Base-by-base conservation (phyloP, 2,888 invertebrate genomes). In the Limnephilus lunatus region DNA sequence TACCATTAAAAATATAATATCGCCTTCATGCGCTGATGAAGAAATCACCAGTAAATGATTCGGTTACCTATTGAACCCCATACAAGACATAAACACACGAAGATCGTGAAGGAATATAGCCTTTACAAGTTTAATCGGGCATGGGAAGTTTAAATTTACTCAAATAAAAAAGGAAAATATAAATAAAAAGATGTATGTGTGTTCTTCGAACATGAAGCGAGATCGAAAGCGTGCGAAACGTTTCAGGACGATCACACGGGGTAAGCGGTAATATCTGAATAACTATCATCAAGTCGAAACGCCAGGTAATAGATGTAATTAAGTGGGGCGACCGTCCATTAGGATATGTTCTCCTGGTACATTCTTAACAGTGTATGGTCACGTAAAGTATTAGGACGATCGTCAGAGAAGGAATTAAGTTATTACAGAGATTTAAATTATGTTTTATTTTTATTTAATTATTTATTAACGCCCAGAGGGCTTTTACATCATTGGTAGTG, bases 241-340 rank as follows among this genome's bases (percentile, higher is more conserved):
- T 83, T 82, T 83, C 83, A 68, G 53, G 35, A 68, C 85, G 90
- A n/a, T 81, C 85, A 80, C 53, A 80, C 35, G 81, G 32, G 83
- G 44, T 85, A 92, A 90, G 89, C 83, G 32, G 82, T 85, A 89
- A 89, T 30, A n/a, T 14, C 89, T n/a, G 85, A 93, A 93, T 92
- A 39, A 92, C 93, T 92, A 93, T 93, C 85, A 93, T 93, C 93
- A 91, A 85, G 39, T 31, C 91, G 80, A 32, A 48, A 48, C 85
- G 90, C 39, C 82, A 19, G 44, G 82, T 93, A 93, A 93, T 92
- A 88, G 91, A 85, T 53, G 93, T 91, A 91, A 92, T 93, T 91
- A 91, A 82, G 80, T 11, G 53, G 89, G 85, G 48, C 81, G 91
- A 81, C 89, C 91, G 92, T 92, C 82, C 92, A 92, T 92, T 91